phyloP scores from a whole-genome alignment of 2,888 invertebrate genomes.

The Urechis unicinctus region DNA sequence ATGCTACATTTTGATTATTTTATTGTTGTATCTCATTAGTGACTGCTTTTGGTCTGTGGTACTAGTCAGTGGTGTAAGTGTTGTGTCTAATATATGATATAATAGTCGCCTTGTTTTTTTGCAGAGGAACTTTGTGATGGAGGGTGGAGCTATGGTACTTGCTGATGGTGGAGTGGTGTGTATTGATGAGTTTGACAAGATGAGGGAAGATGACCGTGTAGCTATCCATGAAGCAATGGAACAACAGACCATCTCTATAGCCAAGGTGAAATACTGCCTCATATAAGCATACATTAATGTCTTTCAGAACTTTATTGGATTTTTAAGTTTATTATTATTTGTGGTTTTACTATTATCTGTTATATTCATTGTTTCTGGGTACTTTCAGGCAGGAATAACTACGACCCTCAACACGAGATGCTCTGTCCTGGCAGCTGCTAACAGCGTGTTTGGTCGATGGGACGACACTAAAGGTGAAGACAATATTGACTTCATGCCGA shows the following conservation, averaged over 20 bases:
- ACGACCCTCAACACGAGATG: conserved; percentile 97
- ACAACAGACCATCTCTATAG: conserved; percentile 98
- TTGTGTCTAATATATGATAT: too few relatives aligned
- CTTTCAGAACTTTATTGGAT: too few relatives aligned
- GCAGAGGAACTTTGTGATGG: conserved; percentile 90
- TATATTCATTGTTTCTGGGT: neutral
- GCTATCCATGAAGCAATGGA: conserved; percentile 99
- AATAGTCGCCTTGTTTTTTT: neutral
- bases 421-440: conserved; percentile 97
- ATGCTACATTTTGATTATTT: too few relatives aligned
- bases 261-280: conserved; percentile 63
- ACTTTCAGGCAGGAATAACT: conserved; percentile 87
- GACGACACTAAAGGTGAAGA: conserved; percentile 96
- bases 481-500: conserved; percentile 99
- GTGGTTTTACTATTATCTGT: neutral
- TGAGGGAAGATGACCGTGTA: conserved; percentile 97
- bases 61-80: too few relatives aligned
- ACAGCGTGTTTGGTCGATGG: conserved; percentile 97
- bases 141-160: conserved; percentile 98
- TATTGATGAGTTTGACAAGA: conserved; percentile 99
- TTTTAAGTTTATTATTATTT: too few relatives aligned
- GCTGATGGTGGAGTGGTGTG: conserved; percentile 99
- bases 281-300: too few relatives aligned
- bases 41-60: too few relatives aligned
- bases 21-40: too few relatives aligned